Evolutionary conservation across 2,888 invertebrate genomes (phyloP), one percentile per base, ranked within the genome.

Genomic region (Thumatha senex): DNA sequence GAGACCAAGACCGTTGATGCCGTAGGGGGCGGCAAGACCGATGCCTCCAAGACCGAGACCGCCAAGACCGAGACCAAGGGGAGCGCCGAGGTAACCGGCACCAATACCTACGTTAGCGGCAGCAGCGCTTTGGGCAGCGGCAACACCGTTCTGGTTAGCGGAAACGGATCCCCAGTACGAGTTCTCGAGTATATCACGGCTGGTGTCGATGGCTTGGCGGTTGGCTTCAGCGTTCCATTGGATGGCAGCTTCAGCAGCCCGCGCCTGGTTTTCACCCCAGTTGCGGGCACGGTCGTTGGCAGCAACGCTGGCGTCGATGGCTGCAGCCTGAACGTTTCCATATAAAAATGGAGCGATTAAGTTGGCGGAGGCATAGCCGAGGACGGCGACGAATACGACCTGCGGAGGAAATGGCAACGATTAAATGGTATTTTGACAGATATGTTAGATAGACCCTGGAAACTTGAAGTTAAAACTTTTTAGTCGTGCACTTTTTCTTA

Each of bases 301-400:
- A 46, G 81, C 86, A 3, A 89, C 90, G 46, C 76, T 80, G 34
- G 86, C 85, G 78, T 90, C 84, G 61, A 89, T 90, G 70, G 80
- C 86, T 48, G 90, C 90, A 30, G 89, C 90, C 65, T 90, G 88
- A 0, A 84, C 85, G 71, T 90, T 90, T 35, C 90, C 90, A 11
- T n/a, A n/a, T n/a, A n/a, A n/a, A n/a, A n/a, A n/a, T n/a, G n/a
- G n/a, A n/a, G n/a, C n/a, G 77, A 90, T 72, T 87, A 90, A n/a
- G n/a, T n/a, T n/a, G n/a, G n/a, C n/a, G n/a, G n/a, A n/a, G n/a
- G n/a, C n/a, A n/a, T n/a, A n/a, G 87, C 89, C 90, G 83, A 90
- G 77, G 74, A 90, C 67, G 84, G 90, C 90, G 72, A 82, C 78
- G 80, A 90, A 86, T 78, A 82, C 85, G 74, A 90, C 78, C 90